phyloP scores from a whole-genome alignment of 2,888 invertebrate species.

The Serrognathus titanus region DNA sequence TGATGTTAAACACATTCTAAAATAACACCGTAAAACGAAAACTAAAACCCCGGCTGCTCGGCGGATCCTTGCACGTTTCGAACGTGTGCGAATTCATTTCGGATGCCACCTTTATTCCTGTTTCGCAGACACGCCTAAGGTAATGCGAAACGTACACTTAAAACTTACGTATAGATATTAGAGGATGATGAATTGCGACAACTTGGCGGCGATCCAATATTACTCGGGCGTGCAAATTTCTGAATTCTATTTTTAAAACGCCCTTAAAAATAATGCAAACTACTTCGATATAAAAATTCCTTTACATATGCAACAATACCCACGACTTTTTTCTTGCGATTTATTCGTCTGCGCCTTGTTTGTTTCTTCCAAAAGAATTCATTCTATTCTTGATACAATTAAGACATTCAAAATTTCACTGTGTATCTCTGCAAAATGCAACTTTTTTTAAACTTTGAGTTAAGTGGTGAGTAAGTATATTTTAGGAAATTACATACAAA shows the following conservation, averaged over 20 bases:
- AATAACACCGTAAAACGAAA: conserved; percentile 11
- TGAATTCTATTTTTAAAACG: conserved; percentile 24
- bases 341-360: no score
- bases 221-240: conserved; percentile 24
- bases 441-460: no score
- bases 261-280: conserved; percentile 18
- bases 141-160: conserved; percentile 32
- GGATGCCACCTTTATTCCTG: conserved; percentile 11
- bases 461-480: no score
- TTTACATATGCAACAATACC: neutral
- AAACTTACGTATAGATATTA: conserved; percentile 32
- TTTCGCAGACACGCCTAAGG: conserved; percentile 30
- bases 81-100: neutral
- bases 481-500: no score
- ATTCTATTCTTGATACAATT: no score
- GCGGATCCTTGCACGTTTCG: neutral
- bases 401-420: no score
- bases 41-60: neutral
- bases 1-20: conserved; percentile 23
- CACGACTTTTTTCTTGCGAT: no score
- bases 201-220: conserved; percentile 26
- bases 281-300: conserved; percentile 1
- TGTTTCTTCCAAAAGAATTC: no score
- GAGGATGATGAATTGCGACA: conserved; percentile 34
- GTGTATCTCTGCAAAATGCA: no score